A percentile compares a stretch with the other conserved stretches of the same genome.
These are phyloP conservation scores for Karalla daura DNA, from an alignment of 2,797 vertebrate species.

Conservation along the genomic window DNA sequence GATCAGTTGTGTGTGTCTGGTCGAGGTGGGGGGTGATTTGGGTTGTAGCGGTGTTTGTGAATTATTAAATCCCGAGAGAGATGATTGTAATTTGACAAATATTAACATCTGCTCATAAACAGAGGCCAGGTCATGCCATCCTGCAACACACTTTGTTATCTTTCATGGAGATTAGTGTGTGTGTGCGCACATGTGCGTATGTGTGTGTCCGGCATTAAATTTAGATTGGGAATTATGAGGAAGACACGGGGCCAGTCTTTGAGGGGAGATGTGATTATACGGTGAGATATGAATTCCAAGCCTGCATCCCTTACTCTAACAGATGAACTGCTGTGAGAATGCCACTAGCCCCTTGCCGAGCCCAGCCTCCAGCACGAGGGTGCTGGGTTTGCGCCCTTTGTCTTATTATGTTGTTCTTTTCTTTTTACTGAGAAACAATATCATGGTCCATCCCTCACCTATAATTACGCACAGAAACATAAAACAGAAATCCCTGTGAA, in stretches of 20 bases:
- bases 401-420: not conserved
- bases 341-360: conserved; percentile 8
- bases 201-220: conserved; percentile 50
- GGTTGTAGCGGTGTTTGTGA: conserved; percentile 18
- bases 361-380: conserved; percentile 20
- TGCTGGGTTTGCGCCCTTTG: conserved; percentile 4
- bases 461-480: not conserved
- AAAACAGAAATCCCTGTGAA: too few species aligned
- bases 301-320: conserved; percentile 48
- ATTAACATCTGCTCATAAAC: conserved; percentile 75
- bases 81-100: conserved; percentile 70
- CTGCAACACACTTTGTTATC: conserved; percentile 45
- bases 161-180: conserved; percentile 33
- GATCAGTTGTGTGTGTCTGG: conserved; percentile 7
- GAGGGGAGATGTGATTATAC: conserved; percentile 60
- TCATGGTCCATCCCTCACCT: conserved; percentile 2
- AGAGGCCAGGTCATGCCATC: conserved; percentile 60
- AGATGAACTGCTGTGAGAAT: conserved; percentile 49
- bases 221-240: conserved; percentile 65
- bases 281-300: conserved; percentile 58
- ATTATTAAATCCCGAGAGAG: conserved; percentile 51
- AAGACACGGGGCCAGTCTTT: conserved; percentile 42
- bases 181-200: conserved; percentile 6
- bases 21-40: conserved; percentile 11
- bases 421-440: conserved; percentile 10